A percentile compares a stretch with the other conserved stretches of the same genome.
Evolutionary conservation across 2,888 invertebrate species (phyloP).

Genomic region (Monochamus alternatus): DNA sequence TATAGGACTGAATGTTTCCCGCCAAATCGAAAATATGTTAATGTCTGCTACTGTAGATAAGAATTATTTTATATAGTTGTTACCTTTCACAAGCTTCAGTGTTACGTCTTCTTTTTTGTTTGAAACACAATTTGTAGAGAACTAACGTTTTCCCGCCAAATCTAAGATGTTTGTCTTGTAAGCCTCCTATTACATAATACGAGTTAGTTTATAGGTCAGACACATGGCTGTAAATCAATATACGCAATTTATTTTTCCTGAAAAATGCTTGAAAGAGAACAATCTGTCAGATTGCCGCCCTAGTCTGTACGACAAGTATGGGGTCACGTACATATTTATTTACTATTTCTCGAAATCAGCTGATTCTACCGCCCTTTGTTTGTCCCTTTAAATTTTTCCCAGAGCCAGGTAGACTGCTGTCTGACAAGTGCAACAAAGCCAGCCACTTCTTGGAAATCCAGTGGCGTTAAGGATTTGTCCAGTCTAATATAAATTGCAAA

Average conservation of each 20-base stretch:
- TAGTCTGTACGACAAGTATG: conserved; percentile 10
- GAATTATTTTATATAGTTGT: too few species aligned
- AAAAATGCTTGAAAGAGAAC: neutral
- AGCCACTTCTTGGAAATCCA: conserved; percentile 7
- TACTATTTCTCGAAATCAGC: conserved; percentile 46
- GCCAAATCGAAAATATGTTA: neutral
- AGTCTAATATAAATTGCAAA: conserved; percentile 11
- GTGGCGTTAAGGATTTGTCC: conserved; percentile 26
- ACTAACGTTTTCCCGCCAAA: neutral
- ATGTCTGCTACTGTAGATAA: too few species aligned
- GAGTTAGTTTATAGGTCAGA: too few species aligned
- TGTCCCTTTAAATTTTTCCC: conserved; percentile 48
- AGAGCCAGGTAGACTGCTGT: conserved; percentile 38
- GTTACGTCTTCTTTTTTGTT: too few species aligned
- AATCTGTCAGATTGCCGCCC: conserved; percentile 1
- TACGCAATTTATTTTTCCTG: conserved; percentile 1
- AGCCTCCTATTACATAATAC: too few species aligned
- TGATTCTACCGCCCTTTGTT: conserved; percentile 43
- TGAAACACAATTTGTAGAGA: too few species aligned
- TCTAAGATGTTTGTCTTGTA: neutral
- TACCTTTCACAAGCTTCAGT: too few species aligned
- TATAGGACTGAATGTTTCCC: too few species aligned
- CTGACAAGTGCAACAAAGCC: conserved; percentile 14
- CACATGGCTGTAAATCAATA: neutral
- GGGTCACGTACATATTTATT: conserved; percentile 32